A percentile compares a stretch with the other conserved stretches of the same genome.
Evolutionary conservation across 2,888 invertebrate species (phyloP).

Genomic region (Agriopis leucophaearia): DNA sequence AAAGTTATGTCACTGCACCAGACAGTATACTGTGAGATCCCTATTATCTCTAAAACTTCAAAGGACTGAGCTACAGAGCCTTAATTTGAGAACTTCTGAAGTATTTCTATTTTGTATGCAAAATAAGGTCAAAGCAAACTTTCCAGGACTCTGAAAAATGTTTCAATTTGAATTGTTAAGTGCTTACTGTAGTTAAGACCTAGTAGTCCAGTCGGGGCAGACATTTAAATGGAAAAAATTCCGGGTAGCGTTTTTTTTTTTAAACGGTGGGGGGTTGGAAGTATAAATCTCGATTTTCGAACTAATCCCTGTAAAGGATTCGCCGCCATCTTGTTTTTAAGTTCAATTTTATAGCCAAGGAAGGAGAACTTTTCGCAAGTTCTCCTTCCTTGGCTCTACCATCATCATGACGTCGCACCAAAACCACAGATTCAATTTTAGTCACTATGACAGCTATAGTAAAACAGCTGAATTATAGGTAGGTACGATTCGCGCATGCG

Average conservation of each 20-base stretch:
- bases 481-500: slow-evolving; percentile 59
- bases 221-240: too few species aligned
- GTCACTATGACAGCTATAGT: background rate
- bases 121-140: slow-evolving; percentile 34
- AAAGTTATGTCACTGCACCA: slow-evolving; percentile 18
- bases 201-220: too few species aligned
- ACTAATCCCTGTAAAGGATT: too few species aligned
- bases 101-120: slow-evolving; percentile 36
- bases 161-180: slow-evolving; percentile 10
- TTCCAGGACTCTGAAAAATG: slow-evolving; percentile 7
- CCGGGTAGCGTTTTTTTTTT: too few species aligned
- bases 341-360: too few species aligned
- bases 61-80: slow-evolving; percentile 32
- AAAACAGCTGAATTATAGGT: slow-evolving; percentile 8
- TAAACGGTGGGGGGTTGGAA: too few species aligned
- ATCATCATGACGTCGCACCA: too few species aligned
- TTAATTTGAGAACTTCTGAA: slow-evolving; percentile 44
- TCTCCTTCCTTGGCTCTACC: too few species aligned
- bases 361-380: too few species aligned
- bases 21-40: slow-evolving; percentile 23
- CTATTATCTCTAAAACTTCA: slow-evolving; percentile 43
- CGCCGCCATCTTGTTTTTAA: too few species aligned
- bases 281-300: too few species aligned
- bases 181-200: background rate
- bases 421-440: background rate